These are phyloP conservation scores for Diglossa cyanea DNA, from an alignment of 2,797 vertebrate genomes.

Conservation along the genomic window DNA sequence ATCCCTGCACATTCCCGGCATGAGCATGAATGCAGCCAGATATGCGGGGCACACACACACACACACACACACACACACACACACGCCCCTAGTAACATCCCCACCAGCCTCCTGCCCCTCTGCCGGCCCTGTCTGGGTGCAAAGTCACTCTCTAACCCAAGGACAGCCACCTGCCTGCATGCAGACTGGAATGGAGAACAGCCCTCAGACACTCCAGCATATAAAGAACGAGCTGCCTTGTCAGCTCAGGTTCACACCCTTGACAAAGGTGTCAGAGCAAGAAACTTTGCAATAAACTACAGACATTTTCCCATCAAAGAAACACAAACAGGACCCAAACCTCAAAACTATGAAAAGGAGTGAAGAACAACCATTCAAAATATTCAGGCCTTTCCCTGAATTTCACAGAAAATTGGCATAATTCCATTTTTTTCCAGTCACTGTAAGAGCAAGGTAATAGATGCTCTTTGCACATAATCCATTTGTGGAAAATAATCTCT, in stretches of 20 bases:
- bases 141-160: not conserved
- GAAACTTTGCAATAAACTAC: not conserved
- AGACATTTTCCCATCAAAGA: not conserved
- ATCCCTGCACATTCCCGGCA: not conserved
- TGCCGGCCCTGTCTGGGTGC: fast-evolving
- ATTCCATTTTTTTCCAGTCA: not conserved
- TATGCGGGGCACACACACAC: no score
- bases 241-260: not conserved
- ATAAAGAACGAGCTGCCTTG: fast-evolving
- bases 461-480: not conserved
- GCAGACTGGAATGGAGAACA: not conserved
- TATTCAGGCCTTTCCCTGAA: not conserved
- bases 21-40: fast-evolving
- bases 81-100: not conserved
- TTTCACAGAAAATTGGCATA: not conserved
- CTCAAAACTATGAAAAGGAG: not conserved
- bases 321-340: not conserved
- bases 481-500: not conserved
- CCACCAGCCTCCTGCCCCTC: not conserved
- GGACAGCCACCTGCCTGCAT: fast-evolving
- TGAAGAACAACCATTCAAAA: not conserved
- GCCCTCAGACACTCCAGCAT: not conserved
- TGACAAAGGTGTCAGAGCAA: not conserved
- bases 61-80: not conserved
- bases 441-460: not conserved